Base-by-base conservation (phyloP, 1,140 invertebrate species). In the Chymomyza costata region DNA sequence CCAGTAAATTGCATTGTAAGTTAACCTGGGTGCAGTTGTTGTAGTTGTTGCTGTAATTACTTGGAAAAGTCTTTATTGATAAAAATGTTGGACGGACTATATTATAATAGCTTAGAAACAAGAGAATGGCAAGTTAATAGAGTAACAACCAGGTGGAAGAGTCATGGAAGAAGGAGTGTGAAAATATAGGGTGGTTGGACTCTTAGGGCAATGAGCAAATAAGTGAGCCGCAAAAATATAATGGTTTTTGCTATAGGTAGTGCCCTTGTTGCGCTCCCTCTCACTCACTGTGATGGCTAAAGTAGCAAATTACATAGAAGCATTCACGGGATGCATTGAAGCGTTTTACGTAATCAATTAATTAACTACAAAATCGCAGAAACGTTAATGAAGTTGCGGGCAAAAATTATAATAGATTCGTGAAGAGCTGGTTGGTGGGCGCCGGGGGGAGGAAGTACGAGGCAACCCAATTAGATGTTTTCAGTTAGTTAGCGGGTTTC, bases 291-390 rank as follows among this genome's bases (percentile, higher is more conserved):
- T n/a, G n/a, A n/a, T 76, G 58, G 73, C 66, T 80, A 66, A 60
- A 63, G 73, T 64, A 54, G 65, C 66, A 64, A 71, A 67, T 78
- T 78, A 63, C 61, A 48, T 50, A 56, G 61, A 64, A 41, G 65
- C 52, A 63, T 14, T 31, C 53, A 63, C 44, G 51, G 50, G 57
- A 49, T 80, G 71, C 73, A 78, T 44, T 67, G 54, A 46, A 64
- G 71, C 66, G 67, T 80, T 54, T 63, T 66, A 46, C 51, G 69
- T 61, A 71, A 78, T 78, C 73, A 78, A 78, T 78, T 78, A 71
- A 78, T 78, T 78, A 78, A 67, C 62, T 71, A 78, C 66, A 67
- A 80, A 64, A 68, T 80, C 57, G 55, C 63, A 67, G 55, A 38
- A 45, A 49, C 44, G 47, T 67, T 78, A 80, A 78, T 73, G 67